phyloP scores from a whole-genome alignment of 2,113 vertebrate genomes.

The Hystrix brachyura region DNA sequence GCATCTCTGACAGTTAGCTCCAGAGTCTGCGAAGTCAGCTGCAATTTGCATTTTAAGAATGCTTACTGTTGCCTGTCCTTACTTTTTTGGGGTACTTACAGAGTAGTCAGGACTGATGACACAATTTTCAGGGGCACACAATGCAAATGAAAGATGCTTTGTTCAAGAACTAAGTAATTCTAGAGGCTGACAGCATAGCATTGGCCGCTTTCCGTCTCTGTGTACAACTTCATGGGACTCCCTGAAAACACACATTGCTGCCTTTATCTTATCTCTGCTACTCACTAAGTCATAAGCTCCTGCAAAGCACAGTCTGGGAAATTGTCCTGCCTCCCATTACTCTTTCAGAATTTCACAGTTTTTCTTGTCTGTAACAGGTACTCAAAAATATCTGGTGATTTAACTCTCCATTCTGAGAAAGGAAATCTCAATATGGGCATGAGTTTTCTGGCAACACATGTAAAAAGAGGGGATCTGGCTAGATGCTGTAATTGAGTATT shows the following conservation, averaged over 20 bases:
- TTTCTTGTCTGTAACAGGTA: background rate
- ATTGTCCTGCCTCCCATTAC: background rate
- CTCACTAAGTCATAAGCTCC: background rate
- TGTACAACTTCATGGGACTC: background rate
- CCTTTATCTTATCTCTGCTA: background rate
- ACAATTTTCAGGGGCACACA: background rate
- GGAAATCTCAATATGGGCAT: background rate
- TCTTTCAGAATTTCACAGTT: background rate
- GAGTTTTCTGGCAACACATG: background rate
- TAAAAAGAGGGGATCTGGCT: background rate
- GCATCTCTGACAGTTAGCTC: background rate
- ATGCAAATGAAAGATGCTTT: background rate
- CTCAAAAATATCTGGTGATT: background rate
- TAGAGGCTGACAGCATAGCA: background rate
- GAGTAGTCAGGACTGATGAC: background rate
- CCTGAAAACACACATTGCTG: background rate
- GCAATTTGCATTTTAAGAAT: background rate
- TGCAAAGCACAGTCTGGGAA: background rate
- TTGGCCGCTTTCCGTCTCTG: background rate
- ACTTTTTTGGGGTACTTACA: background rate
- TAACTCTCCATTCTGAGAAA: background rate
- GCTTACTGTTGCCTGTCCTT: background rate
- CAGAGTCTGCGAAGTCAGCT: background rate
- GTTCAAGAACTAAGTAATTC: background rate
- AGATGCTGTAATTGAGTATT: background rate